Conservation (phyloP, 2,888 invertebrate genomes). For the Sisyra terminalis region DNA sequence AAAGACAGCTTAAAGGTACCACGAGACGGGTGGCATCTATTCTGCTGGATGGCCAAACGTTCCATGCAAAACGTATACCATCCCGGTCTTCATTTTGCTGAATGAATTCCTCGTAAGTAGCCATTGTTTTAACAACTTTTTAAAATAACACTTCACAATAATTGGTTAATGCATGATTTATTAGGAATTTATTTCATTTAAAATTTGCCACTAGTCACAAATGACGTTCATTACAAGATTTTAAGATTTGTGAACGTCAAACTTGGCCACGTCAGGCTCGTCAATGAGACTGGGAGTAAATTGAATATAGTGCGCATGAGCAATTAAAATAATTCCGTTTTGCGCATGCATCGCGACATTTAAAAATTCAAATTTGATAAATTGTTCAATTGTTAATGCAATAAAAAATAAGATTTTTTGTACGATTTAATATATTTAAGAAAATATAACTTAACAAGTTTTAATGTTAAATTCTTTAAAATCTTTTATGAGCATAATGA, state of each 20-base stretch:
- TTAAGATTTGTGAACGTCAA: slow-evolving; percentile 1
- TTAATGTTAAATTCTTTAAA: too few relatives aligned
- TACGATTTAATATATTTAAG: too few relatives aligned
- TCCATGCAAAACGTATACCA: slow-evolving; percentile 96
- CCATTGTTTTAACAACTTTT: slow-evolving; percentile 34
- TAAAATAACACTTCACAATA: background rate
- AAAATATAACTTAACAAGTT: too few relatives aligned
- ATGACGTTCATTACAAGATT: background rate
- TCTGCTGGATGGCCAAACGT: slow-evolving; percentile 95
- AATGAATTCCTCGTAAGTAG: slow-evolving; percentile 90
- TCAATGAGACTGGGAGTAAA: too few relatives aligned
- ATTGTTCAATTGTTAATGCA: too few relatives aligned
- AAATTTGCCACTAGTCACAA: background rate
- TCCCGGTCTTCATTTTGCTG: slow-evolving; percentile 95
- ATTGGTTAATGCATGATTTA: background rate
- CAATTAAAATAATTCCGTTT: too few relatives aligned
- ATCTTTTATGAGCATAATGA: too few relatives aligned
- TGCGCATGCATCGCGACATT: too few relatives aligned
- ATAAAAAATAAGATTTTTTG: too few relatives aligned
- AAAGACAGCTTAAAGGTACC: slow-evolving; percentile 86
- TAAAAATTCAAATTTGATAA: too few relatives aligned
- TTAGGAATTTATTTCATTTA: background rate
- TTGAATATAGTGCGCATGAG: too few relatives aligned
- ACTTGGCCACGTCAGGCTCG: slow-evolving; percentile 5
- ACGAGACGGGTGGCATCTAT: slow-evolving; percentile 92